Conservation (phyloP, 1,140 invertebrate species). For the Hylaeus anthracinus region DNA sequence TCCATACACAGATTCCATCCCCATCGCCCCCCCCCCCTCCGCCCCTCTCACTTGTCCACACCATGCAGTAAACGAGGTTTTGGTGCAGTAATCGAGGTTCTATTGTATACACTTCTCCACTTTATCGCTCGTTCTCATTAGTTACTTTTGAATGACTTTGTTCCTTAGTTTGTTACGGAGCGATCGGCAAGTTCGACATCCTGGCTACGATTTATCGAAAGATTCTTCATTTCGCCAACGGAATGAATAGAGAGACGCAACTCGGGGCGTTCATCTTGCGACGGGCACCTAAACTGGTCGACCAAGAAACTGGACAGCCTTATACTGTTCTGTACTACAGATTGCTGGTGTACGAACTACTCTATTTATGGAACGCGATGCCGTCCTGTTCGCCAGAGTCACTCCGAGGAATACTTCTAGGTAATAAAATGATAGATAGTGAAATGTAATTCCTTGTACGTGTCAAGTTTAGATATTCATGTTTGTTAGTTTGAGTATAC, state of each 20-base stretch:
- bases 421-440: conserved; percentile 62
- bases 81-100: too few species aligned
- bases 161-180: conserved; percentile 81
- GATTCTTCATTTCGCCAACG: conserved; percentile 75
- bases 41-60: too few species aligned
- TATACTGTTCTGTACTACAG: conserved; percentile 80
- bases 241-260: conserved; percentile 69
- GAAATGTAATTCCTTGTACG: background rate
- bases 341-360: conserved; percentile 85
- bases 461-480: too few species aligned
- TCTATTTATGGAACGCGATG: conserved; percentile 88
- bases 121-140: background rate
- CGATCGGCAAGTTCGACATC: conserved; percentile 78
- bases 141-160: background rate
- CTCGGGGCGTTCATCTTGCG: conserved; percentile 71
- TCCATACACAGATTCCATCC: too few species aligned
- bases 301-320: conserved; percentile 63
- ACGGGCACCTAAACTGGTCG: conserved; percentile 68
- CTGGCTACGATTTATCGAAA: conserved; percentile 75
- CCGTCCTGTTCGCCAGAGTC: conserved; percentile 83
- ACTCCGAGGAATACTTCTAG: conserved; percentile 78
- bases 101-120: background rate
- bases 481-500: too few species aligned
- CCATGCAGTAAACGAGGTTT: too few species aligned
- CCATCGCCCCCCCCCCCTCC: too few species aligned